Evolutionary conservation across 2,113 vertebrate species (phyloP), one percentile per base, ranked within the genome.

Genomic region (Zeus faber): DNA sequence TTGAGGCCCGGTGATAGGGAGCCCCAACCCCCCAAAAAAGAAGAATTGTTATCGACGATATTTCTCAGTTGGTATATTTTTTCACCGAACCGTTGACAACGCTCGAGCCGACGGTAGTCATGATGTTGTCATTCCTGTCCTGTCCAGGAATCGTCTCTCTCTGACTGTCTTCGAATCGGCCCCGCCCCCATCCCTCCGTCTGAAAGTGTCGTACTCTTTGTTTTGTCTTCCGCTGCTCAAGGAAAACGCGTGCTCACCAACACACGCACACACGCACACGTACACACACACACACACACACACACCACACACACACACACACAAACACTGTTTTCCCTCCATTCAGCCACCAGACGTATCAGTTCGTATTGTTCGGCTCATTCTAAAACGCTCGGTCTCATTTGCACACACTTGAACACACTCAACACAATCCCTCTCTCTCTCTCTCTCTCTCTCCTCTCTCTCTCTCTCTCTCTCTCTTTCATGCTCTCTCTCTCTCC

Each of bases 131-230:
- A 2, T 3, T 11, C 13, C 44, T 35, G 2, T 65, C 54, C 62
- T 84, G 70, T 72, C 58, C 58, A 45, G 40, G 23, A 76, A 72
- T 72, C 62, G 74, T 67, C 62, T 50, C 47, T 50, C 2, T 5
- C 65, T 62, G 67, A 57, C 60, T 56, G 65, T 41, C 59, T 65
- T 63, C 54, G 35, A 40, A 25, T 61, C 16, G 64, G 45, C 11
- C 6, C 22, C 17, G n/a, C n/a, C n/a, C n/a, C n/a, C n/a, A n/a
- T n/a, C n/a, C n/a, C n/a, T 57, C 37, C 41, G 26, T 66, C 41
- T 70, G 45, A 77, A 61, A 14, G 48, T 72, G 54, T 49, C 62
- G 61, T 66, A 70, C 59, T 61, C 64, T 73, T 70, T 61, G 64
- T 50, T 57, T 56, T 65, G 58, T 58, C 48, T 25, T 43, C 45